These are phyloP conservation scores for Metridium senile DNA, from an alignment of 92 coral and sea anemone genomes.

Conservation along the genomic window DNA sequence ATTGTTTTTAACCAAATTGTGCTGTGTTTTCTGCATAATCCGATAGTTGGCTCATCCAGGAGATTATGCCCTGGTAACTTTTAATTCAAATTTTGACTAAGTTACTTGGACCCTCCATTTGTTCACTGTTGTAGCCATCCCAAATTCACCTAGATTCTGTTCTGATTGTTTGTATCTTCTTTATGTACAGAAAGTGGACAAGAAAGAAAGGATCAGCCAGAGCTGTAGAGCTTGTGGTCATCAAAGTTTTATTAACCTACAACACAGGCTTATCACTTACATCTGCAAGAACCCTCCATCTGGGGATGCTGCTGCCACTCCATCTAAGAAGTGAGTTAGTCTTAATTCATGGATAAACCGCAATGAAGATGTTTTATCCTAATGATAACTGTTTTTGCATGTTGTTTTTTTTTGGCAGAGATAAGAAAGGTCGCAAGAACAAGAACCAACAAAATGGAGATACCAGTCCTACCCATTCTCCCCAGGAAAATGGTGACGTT, in stretches of 20 bases:
- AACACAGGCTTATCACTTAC: slow-evolving; percentile 93
- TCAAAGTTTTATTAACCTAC: slow-evolving; percentile 71
- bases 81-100: too few relatives aligned
- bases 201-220: slow-evolving; percentile 92
- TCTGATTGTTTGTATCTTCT: background rate
- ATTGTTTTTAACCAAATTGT: background rate
- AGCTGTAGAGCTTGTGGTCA: slow-evolving; percentile 93
- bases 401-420: slow-evolving; percentile 49
- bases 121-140: too few relatives aligned
- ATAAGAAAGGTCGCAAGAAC: slow-evolving; percentile 81
- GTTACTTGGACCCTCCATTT: too few relatives aligned
- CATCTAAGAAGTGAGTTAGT: slow-evolving; percentile 95
- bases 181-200: slow-evolving; percentile 71
- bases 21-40: background rate
- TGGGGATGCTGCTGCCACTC: slow-evolving; percentile 78
- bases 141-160: too few relatives aligned
- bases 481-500: slow-evolving; percentile 50
- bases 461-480: slow-evolving; percentile 87
- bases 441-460: slow-evolving; percentile 97
- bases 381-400: too few relatives aligned
- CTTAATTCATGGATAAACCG: background rate
- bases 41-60: background rate
- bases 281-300: slow-evolving; percentile 96
- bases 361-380: too few relatives aligned
- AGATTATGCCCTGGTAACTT: background rate